Percentiles rank a stretch among this genome's conserved stretches.
Evolutionary conservation across 2,888 invertebrate species (phyloP).

Genomic region (Stenichneumon culpator): DNA sequence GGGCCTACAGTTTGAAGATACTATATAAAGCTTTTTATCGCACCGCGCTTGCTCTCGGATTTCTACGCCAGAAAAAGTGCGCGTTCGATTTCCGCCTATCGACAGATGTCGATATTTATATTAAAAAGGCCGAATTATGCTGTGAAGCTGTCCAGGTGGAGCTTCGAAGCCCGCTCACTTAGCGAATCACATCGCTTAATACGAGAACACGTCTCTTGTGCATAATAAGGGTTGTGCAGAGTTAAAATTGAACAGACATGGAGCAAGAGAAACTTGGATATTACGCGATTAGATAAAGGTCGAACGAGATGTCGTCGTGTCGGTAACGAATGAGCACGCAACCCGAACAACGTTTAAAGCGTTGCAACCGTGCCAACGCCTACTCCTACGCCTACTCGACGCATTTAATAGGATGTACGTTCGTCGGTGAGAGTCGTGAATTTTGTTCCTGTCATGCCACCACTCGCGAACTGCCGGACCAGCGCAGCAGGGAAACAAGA

Average conservation of each 20-base stretch:
- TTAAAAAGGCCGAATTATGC: neutral
- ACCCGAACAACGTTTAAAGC: conserved; percentile 68
- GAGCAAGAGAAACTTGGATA: neutral
- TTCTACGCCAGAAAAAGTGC: no score
- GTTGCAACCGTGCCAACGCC: conserved; percentile 64
- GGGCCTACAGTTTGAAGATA: no score
- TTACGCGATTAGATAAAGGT: conserved; percentile 19
- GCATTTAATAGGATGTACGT: conserved; percentile 78
- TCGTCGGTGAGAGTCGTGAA: conserved; percentile 74
- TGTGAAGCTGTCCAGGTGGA: neutral
- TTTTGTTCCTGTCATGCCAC: conserved; percentile 72
- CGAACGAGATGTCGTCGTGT: conserved; percentile 33
- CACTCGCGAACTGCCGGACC: conserved; percentile 7
- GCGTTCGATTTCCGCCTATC: no score
- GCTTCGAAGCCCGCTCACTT: neutral
- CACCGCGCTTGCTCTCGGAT: no score
- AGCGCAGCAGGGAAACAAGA: conserved; percentile 22
- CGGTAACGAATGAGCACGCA: conserved; percentile 62
- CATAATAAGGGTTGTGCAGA: neutral
- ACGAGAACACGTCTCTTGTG: neutral
- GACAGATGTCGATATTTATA: neutral
- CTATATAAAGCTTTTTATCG: no score
- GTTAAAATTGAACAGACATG: neutral
- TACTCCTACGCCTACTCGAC: conserved; percentile 68
- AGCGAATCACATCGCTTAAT: neutral